Percentiles rank a stretch among this genome's conserved stretches.
Conservation (phyloP, 2,797 vertebrate genomes). For the Hephaestus fuliginosus region DNA sequence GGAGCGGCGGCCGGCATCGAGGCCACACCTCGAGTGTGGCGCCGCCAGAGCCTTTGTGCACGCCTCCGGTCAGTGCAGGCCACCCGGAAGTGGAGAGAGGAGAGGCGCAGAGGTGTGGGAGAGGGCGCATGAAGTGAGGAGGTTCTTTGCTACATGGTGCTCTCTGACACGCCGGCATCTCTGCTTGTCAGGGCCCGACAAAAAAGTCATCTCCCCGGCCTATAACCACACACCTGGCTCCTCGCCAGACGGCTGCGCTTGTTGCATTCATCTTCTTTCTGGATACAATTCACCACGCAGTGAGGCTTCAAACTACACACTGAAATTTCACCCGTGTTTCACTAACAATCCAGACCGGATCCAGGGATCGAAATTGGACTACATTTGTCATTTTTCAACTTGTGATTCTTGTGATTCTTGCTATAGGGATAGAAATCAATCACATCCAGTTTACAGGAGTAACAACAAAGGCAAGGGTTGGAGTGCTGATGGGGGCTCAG, state of each 20-base stretch:
- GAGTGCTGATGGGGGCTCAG: constrained; percentile 56
- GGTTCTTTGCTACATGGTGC: constrained; percentile 29
- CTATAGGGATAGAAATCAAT: constrained; percentile 40
- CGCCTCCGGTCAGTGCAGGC: constrained; percentile 65
- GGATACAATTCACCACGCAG: constrained; percentile 59
- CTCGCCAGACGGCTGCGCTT: constrained; percentile 43
- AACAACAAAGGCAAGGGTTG: constrained; percentile 20
- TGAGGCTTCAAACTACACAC: constrained; percentile 28
- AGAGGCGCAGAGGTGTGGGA: constrained; percentile 54
- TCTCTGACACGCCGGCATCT: constrained; percentile 29
- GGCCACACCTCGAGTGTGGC: constrained; percentile 80
- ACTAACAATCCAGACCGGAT: constrained; percentile 16
- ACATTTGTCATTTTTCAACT: constrained; percentile 22
- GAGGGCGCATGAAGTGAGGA: constrained; percentile 68
- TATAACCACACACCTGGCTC: constrained; percentile 52
- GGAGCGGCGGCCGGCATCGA: constrained; percentile 60
- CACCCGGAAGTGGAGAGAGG: constrained; percentile 71
- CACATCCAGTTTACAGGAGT: constrained; percentile 36
- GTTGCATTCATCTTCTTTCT: constrained; percentile 44
- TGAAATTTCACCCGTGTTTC: background rate
- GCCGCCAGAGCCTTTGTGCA: constrained; percentile 76
- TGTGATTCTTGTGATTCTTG: background rate
- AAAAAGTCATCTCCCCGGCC: constrained; percentile 19
- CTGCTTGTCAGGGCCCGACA: constrained; percentile 9
- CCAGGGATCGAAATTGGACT: constrained; percentile 34